phyloP scores from a whole-genome alignment of 2,797 vertebrate species.

The Labroides dimidiatus region DNA sequence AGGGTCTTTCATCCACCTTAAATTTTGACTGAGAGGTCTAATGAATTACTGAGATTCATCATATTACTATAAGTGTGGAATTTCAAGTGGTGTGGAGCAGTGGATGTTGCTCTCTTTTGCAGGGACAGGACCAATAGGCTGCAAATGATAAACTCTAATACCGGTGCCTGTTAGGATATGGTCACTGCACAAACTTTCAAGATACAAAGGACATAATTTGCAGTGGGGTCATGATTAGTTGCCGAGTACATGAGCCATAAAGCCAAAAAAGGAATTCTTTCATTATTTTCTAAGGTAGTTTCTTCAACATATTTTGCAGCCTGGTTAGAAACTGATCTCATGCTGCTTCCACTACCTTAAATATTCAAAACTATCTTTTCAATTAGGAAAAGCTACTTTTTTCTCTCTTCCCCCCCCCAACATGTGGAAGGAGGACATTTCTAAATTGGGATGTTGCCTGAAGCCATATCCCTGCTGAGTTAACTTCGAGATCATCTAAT shows the following conservation, averaged over 20 bases:
- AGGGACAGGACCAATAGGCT: background rate
- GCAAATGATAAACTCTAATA: background rate
- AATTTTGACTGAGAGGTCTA: conserved; percentile 37
- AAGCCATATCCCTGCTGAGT: conserved; percentile 49
- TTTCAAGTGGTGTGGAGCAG: background rate
- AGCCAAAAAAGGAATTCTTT: background rate
- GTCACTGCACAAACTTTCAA: background rate
- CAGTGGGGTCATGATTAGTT: background rate
- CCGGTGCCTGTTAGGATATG: no score
- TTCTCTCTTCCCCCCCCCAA: conserved; percentile 31
- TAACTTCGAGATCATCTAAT: conserved; percentile 46
- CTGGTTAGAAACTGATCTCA: background rate
- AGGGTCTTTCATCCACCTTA: conserved; percentile 47
- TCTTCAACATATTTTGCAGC: no score
- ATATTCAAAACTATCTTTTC: conserved; percentile 24
- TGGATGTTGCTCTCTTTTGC: background rate
- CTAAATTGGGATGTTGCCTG: conserved; percentile 52
- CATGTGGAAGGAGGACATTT: conserved; percentile 55
- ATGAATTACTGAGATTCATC: conserved; percentile 26
- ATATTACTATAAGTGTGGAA: background rate
- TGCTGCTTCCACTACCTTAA: background rate
- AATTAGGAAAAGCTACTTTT: conserved; percentile 30
- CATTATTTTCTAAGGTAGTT: background rate
- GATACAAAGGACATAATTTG: conserved; percentile 2
- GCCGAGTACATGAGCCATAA: background rate